Evolutionary conservation across 2,113 vertebrate genomes (phyloP), one percentile per base, ranked within the genome.

Genomic region (Sprattus sprattus): DNA sequence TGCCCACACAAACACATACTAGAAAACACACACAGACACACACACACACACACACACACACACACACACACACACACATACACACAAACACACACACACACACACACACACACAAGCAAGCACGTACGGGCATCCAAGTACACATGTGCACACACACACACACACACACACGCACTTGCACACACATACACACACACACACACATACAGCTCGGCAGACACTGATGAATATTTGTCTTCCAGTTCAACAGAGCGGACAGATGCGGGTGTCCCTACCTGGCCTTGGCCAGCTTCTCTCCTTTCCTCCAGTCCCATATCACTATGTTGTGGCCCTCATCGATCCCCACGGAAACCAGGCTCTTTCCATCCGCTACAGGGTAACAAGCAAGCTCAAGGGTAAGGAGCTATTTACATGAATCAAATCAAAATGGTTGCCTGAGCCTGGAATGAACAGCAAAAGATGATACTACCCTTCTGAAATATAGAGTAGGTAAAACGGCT

Each of bases 221-320:
- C 52, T 54, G 16, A 54, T 18, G 52, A 54, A 4, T 54, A 54
- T 54, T 54, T 4, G 16, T n/a, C 0, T 64, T 18, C 11, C 13
- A 22, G 4, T 64, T 22, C 47, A 20, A 22, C 2, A 7, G 5
- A 1, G 32, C 15, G 57, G 10, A 28, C 64, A 10, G 25, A 28
- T 8, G 2, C 10, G n/a, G 25, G 6, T 0, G 60, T 64, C 6
- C 22, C 60, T 94, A 99, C 98, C 97, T 97, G 83, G 97, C 96
- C 49, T 96, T 98, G 45, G 98, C 97, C 86, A 99, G 93, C 87
- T 97, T 95, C 91, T 99, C 98, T 88, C 98, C 98, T 90, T 97
- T 98, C 89, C 97, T 99, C 98, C 98, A 99, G 87, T 99, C 98
- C 98, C 98, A 99, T 90, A 98, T 95, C 54, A 99, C 96, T 81